phyloP scores from a whole-genome alignment of 2,888 invertebrate species.

The Hemicrepidius hirtus region DNA sequence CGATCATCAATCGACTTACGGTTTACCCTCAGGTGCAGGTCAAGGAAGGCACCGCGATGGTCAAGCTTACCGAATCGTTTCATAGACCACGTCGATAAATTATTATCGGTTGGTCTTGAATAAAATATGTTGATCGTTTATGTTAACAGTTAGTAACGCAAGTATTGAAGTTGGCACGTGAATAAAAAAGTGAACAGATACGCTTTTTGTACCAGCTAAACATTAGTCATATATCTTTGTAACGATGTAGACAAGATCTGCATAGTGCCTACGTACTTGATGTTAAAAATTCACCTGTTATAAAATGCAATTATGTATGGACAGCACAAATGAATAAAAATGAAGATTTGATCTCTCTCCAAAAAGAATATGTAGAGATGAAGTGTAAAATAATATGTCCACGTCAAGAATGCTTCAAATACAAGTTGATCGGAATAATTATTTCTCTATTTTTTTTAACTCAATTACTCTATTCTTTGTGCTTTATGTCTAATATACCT shows the following conservation, averaged over 20 bases:
- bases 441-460: too few species aligned
- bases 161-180: conserved; percentile 6
- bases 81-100: conserved; percentile 7
- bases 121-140: conserved; percentile 19
- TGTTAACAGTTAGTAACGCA: conserved; percentile 30
- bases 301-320: background rate
- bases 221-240: conserved; percentile 30
- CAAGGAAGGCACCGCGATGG: conserved; percentile 5
- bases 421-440: too few species aligned
- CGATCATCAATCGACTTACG: conserved; percentile 14
- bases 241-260: conserved; percentile 26
- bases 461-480: too few species aligned
- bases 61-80: background rate
- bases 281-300: conserved; percentile 4
- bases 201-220: conserved; percentile 13
- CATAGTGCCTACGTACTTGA: background rate
- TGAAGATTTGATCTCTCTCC: too few species aligned
- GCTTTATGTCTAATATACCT: too few species aligned
- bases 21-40: conserved; percentile 24
- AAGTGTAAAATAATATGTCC: too few species aligned
- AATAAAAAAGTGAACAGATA: conserved; percentile 18
- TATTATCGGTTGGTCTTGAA: background rate
- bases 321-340: background rate
- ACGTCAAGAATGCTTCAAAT: too few species aligned
- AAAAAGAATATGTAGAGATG: too few species aligned